Evolutionary conservation across 2,888 invertebrate species (phyloP), one percentile per base, ranked within the genome.

Genomic region (Pardosa pseudoannulata): DNA sequence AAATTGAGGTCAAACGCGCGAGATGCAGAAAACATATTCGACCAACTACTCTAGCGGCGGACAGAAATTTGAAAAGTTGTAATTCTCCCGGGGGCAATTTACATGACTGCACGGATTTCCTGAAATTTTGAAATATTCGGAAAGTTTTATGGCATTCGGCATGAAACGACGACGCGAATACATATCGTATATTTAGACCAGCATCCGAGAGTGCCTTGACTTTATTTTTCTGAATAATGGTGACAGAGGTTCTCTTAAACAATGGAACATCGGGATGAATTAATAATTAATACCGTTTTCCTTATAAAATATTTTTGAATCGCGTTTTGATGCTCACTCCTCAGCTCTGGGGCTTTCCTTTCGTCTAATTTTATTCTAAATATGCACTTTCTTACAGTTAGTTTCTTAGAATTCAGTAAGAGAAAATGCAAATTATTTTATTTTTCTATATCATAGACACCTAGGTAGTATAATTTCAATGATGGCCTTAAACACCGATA

Each of bases 81-180:
- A 36, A n/a, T n/a, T 46, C 2, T 6, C 46, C 46, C 5, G 9
- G 46, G 46, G 46, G 46, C 46, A 46, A 13, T 46, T 16, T 16
- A 16, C 46, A 46, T 46, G 13, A 16, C 46, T 46, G 46, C 46
- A 46, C 46, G 46, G n/a, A 46, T 16, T 46, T 46, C 46, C 46
- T 46, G 46, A 46, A 46, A 46, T 46, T 46, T 46, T 46, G 46
- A 46, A 46, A 46, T 46, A 46, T 46, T 46, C 46, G 2, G n/a
- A 46, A 16, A 46, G 46, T 46, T 46, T 46, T 46, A 46, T 16
- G 46, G 36, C 36, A 36, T 36, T 36, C 36, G 36, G 9, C 6
- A 36, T 36, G 36, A 16, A 16, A 46, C 16, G 46, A 9, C 46
- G 46, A 16, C 16, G 16, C 11, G 46, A 46, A 46, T 46, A 46